Base-by-base conservation (phyloP, 2,888 invertebrate species). In the Pristionchus japonicus region DNA sequence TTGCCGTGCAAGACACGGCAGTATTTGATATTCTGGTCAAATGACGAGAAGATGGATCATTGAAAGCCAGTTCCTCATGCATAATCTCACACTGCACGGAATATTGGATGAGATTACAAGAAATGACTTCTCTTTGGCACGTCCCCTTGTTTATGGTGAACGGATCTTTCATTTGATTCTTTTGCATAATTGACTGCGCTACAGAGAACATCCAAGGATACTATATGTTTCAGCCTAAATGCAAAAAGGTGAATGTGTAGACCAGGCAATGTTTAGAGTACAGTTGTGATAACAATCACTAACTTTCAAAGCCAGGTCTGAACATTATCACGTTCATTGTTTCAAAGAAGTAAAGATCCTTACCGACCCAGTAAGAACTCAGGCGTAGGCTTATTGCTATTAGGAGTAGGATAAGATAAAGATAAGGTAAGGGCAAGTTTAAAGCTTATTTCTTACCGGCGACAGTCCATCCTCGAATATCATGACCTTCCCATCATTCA, bases 401-500 rank as follows among this genome's bases (percentile, higher is more conserved):
- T n/a, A n/a, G n/a, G n/a, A n/a, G n/a, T n/a, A n/a, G n/a, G n/a
- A n/a, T n/a, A n/a, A n/a, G n/a, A n/a, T n/a, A n/a, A n/a, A n/a
- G n/a, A n/a, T n/a, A n/a, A n/a, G n/a, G n/a, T n/a, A n/a, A n/a
- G n/a, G n/a, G n/a, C n/a, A n/a, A n/a, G n/a, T n/a, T n/a, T n/a
- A n/a, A n/a, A 31, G 27, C 27, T 11, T 13, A 64, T 64, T 4
- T 7, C 64, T n/a, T 49, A 91, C 91, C 89, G 82, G 86, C 34
- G 70, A 88, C 37, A 91, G 20, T 31, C 67, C 67, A 17, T 67
- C 67, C 34, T 67, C 74, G 40, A 74, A 74, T 3, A 40, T 84
- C 84, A 91, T 87, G 77, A 90, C 90, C 20, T 90, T 17, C 67
- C 89, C 88, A 67, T 91, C 91, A n/a, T 43, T 43, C 11, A 43